Evolutionary conservation across 2,888 invertebrate genomes (phyloP).

Genomic region (Euspilapteryx auroguttella): DNA sequence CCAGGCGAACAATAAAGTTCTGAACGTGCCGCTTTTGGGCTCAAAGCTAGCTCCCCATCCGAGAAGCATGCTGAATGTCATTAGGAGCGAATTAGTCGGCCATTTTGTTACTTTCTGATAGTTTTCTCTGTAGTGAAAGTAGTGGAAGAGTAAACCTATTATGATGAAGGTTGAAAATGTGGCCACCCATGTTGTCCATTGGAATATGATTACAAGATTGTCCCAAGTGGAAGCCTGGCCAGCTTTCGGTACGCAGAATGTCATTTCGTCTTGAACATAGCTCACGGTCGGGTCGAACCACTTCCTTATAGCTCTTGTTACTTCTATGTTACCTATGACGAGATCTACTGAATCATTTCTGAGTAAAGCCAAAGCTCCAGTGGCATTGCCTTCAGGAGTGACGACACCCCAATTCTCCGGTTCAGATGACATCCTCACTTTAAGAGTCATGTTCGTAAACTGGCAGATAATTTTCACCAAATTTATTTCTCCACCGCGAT

Average conservation of each 20-base stretch:
- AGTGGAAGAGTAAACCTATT: slow-evolving; percentile 39
- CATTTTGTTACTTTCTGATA: slow-evolving; percentile 27
- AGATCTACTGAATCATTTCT: slow-evolving; percentile 32
- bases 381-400: slow-evolving; percentile 28
- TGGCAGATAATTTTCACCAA: slow-evolving; percentile 44
- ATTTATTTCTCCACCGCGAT: slow-evolving; percentile 43
- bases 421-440: slow-evolving; percentile 29
- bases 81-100: slow-evolving; percentile 45
- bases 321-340: slow-evolving; percentile 49
- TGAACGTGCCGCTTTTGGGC: slow-evolving; percentile 36
- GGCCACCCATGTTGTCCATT: slow-evolving; percentile 45
- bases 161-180: slow-evolving; percentile 28
- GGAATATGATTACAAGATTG: slow-evolving; percentile 47
- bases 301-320: slow-evolving; percentile 35
- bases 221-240: slow-evolving; percentile 43
- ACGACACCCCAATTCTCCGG: slow-evolving; percentile 45
- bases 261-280: slow-evolving; percentile 53
- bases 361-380: slow-evolving; percentile 31
- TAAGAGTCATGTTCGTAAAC: slow-evolving; percentile 44
- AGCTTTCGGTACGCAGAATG: slow-evolving; percentile 46
- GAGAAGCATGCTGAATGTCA: slow-evolving; percentile 46
- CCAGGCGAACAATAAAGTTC: slow-evolving; percentile 46
- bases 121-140: slow-evolving; percentile 32
- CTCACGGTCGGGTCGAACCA: slow-evolving; percentile 49
- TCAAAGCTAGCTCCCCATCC: slow-evolving; percentile 44